Percentiles rank a stretch among this genome's conserved stretches.
Evolutionary conservation across 2,113 vertebrate species (phyloP).

Genomic region (Corydoras sp.): DNA sequence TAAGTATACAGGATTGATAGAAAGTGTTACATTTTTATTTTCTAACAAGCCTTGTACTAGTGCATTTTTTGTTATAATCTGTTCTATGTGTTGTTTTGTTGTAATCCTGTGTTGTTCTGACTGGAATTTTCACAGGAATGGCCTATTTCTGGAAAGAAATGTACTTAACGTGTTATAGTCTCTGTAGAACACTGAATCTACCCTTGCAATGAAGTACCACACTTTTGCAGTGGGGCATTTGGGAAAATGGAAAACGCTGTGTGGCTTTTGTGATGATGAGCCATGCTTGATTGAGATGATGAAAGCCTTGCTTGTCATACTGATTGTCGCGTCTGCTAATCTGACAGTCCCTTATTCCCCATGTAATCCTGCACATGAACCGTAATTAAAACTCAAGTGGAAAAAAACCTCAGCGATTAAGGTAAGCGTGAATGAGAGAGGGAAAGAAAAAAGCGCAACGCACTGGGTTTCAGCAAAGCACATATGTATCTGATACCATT

Average conservation of each 20-base stretch:
- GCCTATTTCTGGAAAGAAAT: not conserved
- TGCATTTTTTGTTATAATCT: no score
- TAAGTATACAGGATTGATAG: no score
- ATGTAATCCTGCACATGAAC: conserved; percentile 37
- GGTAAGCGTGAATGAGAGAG: conserved; percentile 50
- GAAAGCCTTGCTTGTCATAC: conserved; percentile 28
- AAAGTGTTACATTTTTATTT: no score
- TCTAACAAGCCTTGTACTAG: no score
- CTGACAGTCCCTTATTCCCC: conserved; percentile 35
- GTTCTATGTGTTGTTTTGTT: no score
- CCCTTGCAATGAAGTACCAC: not conserved
- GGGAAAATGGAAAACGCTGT: conserved; percentile 4
- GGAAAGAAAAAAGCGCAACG: conserved; percentile 52
- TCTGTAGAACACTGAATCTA: not conserved
- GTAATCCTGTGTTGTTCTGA: no score
- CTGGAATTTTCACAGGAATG: no score
- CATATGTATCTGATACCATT: conserved; percentile 69
- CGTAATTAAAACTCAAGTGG: conserved; percentile 54
- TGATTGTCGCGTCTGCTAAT: conserved; percentile 25
- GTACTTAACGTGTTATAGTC: no score
- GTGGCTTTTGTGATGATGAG: conserved; percentile 4
- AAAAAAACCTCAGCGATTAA: conserved; percentile 60
- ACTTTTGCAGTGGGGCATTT: not conserved
- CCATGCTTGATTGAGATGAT: conserved; percentile 23
- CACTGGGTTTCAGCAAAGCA: conserved; percentile 66